Evolutionary conservation across 2,888 invertebrate species (phyloP).

Genomic region (Tiphia femorata): DNA sequence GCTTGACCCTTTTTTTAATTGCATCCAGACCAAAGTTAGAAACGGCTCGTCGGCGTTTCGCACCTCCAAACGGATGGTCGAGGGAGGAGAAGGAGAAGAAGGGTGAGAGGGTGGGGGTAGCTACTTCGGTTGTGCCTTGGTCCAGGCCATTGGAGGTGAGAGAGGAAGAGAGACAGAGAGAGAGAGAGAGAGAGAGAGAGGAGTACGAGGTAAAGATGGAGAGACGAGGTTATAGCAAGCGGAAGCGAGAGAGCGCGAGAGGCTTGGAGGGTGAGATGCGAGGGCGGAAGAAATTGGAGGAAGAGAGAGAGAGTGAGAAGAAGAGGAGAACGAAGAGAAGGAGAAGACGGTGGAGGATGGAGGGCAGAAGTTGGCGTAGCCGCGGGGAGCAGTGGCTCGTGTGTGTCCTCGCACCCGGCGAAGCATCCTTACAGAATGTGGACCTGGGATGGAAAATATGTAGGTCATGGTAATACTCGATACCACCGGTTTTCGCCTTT

Average conservation of each 20-base stretch:
- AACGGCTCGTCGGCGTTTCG: constrained; percentile 18
- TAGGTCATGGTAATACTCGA: constrained; percentile 30
- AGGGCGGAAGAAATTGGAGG: no score
- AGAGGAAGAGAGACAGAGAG: background rate
- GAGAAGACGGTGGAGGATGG: no score
- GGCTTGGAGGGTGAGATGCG: no score
- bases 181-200: background rate
- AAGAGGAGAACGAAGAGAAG: no score
- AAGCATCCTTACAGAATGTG: constrained; percentile 6
- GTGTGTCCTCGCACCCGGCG: constrained; percentile 18
- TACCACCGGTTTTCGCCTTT: constrained; percentile 28
- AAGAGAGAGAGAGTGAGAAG: no score
- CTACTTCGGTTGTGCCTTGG: no score
- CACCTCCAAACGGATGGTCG: no score
- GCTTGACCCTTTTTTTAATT: constrained; percentile 60
- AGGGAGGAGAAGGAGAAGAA: no score
- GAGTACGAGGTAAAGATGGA: background rate
- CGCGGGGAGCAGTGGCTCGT: background rate
- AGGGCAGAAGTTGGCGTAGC: background rate
- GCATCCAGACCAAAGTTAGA: constrained; percentile 47
- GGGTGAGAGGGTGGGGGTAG: no score
- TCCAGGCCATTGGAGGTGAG: no score
- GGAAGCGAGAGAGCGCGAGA: constrained; percentile 6
- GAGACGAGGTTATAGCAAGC: no score
- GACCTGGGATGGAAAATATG: constrained; percentile 29